Conservation (phyloP, 1,140 invertebrate species). For the Caenorhabditis brenneri region DNA sequence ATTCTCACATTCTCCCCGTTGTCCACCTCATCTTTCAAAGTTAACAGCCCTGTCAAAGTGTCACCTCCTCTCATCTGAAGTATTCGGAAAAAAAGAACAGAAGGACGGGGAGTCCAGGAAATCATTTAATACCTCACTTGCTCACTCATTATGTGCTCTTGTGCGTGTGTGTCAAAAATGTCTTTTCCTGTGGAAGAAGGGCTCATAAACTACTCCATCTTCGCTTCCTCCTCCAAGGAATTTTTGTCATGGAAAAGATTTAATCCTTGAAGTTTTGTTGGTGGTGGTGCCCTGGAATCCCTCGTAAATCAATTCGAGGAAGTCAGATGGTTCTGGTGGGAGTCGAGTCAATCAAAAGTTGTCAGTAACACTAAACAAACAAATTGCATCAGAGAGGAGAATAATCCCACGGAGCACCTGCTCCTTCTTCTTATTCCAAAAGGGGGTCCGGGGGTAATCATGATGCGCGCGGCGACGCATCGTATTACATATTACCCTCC, state of each 20-base stretch:
- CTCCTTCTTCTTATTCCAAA: background rate
- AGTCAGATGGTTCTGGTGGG: too few relatives aligned
- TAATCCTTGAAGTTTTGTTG: too few relatives aligned
- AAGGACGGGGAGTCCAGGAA: background rate
- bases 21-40: background rate
- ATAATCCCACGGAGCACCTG: constrained; percentile 11
- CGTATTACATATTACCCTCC: constrained; percentile 4
- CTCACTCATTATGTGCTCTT: constrained; percentile 11
- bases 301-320: too few relatives aligned
- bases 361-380: background rate
- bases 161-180: background rate
- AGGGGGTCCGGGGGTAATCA: background rate
- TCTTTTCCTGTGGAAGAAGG: background rate
- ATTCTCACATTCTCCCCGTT: too few relatives aligned
- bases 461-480: background rate
- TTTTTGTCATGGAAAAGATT: too few relatives aligned
- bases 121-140: background rate
- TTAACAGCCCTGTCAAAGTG: background rate
- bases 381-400: constrained; percentile 12
- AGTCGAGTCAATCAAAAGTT: background rate
- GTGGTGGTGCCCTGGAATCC: too few relatives aligned
- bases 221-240: background rate
- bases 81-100: background rate
- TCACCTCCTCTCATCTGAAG: too few relatives aligned
- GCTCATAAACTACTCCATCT: background rate